A percentile compares a stretch with the other conserved stretches of the same genome.
phyloP scores from a whole-genome alignment of 1,140 invertebrate genomes.

The Panagrolaimus sp. region DNA sequence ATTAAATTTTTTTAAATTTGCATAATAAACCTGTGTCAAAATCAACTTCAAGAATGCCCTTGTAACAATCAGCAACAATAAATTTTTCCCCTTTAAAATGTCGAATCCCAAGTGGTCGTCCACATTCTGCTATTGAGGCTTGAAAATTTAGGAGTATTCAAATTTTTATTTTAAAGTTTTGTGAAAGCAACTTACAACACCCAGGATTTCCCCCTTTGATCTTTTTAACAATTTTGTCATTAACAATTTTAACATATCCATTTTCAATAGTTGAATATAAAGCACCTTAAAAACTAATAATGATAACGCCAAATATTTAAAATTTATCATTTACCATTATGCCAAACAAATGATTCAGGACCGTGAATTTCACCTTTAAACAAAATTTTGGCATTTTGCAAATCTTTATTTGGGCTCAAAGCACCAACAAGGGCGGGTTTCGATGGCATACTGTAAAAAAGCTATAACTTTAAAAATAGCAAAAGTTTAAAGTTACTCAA shows the following conservation, averaged over 20 bases:
- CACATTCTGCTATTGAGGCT: not conserved
- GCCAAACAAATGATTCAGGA: not conserved
- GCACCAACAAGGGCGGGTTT: too few relatives aligned
- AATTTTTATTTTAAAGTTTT: not conserved
- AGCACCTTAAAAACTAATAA: not conserved
- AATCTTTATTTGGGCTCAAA: too few relatives aligned
- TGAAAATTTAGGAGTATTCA: not conserved
- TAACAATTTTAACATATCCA: not conserved
- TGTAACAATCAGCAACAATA: slow-evolving; percentile 2
- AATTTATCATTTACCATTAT: not conserved
- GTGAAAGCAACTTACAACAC: not conserved
- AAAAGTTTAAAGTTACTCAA: too few relatives aligned
- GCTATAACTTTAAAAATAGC: too few relatives aligned
- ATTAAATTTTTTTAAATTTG: not conserved
- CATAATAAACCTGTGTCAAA: not conserved
- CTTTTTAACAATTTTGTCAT: slow-evolving; percentile 12
- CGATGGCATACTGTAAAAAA: too few relatives aligned
- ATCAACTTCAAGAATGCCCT: not conserved
- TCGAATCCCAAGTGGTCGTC: not conserved
- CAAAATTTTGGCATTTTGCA: not conserved
- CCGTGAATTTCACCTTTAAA: not conserved
- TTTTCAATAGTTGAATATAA: not conserved
- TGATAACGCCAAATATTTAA: too few relatives aligned
- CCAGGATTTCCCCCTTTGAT: not conserved
- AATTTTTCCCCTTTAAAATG: not conserved